Evolutionary conservation across 2,113 vertebrate species (phyloP), one percentile per base, ranked within the genome.

Genomic region (Chinchilla lanigera): DNA sequence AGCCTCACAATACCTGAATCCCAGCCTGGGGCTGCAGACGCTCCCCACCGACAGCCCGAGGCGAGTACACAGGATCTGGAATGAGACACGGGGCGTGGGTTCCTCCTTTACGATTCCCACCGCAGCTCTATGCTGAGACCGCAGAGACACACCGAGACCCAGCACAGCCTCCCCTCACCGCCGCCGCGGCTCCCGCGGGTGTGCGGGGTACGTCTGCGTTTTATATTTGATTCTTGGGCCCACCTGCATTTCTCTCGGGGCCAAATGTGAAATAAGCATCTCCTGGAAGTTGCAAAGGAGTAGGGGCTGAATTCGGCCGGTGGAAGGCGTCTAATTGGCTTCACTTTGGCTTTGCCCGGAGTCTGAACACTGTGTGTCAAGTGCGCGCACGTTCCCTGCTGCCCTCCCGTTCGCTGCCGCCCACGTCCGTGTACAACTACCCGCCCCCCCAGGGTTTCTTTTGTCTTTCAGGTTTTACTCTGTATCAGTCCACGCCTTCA

Each of bases 281-380:
- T 26, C 38, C 35, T 0, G 3, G 1, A 41, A 6, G 13, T 0
- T 80, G 7, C 5, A 63, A 78, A 47, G 2, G 1, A 3, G 22
- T 5, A 8, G 2, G 10, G 16, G 10, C 61, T 75, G 56, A 52
- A 33, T 60, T 47, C n/a, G 4, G 13, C 5, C 22, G 9, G 8
- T 1, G 38, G 13, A 67, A 35, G 5, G 2, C 20, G 28, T 41
- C 50, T 22, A 17, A 28, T 33, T 28, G 83, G 80, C 84, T 47
- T 52, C 26, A 19, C 19, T 82, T 65, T 86, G 63, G 17, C 24
- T 35, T 65, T 35, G 9, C 24, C 4, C 14, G 65, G n/a, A 63
- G 47, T 60, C 2, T 26, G 54, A 82, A 50, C 20, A 22, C 56
- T 26, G 30, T 7, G 44, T 4, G 4, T 10, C n/a, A 58, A 30